A percentile compares a stretch with the other conserved stretches of the same genome.
Evolutionary conservation across 2,113 vertebrate genomes (phyloP).

Genomic region (Callorhinus ursinus): DNA sequence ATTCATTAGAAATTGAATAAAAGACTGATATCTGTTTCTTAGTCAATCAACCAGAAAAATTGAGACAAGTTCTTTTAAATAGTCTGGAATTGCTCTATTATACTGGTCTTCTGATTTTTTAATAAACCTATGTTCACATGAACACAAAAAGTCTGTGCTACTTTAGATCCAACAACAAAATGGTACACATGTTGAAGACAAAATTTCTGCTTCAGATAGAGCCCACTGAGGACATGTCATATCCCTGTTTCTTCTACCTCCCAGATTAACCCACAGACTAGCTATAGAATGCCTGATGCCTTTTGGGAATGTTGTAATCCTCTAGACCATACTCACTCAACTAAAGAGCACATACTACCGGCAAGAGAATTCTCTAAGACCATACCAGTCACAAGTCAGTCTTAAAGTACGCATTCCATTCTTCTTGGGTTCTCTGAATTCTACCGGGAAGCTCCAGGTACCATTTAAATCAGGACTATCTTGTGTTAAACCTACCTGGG

Average conservation of each 20-base stretch:
- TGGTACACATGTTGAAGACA: background rate
- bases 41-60: background rate
- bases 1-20: background rate
- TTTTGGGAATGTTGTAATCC: background rate
- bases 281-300: background rate
- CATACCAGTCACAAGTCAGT: background rate
- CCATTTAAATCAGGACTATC: background rate
- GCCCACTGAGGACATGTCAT: background rate
- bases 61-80: background rate
- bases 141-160: background rate
- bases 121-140: background rate
- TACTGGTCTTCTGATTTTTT: background rate
- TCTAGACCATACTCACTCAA: background rate
- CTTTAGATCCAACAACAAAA: background rate
- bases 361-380: background rate
- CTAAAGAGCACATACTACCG: background rate
- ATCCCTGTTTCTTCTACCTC: background rate
- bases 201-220: background rate
- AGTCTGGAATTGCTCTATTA: background rate
- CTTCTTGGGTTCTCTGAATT: background rate
- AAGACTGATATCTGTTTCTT: background rate
- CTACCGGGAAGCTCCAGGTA: background rate
- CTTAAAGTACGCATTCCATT: background rate
- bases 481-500: background rate
- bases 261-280: background rate